Evolutionary conservation across 2,113 vertebrate species (phyloP).

Genomic region (Neogale vison): DNA sequence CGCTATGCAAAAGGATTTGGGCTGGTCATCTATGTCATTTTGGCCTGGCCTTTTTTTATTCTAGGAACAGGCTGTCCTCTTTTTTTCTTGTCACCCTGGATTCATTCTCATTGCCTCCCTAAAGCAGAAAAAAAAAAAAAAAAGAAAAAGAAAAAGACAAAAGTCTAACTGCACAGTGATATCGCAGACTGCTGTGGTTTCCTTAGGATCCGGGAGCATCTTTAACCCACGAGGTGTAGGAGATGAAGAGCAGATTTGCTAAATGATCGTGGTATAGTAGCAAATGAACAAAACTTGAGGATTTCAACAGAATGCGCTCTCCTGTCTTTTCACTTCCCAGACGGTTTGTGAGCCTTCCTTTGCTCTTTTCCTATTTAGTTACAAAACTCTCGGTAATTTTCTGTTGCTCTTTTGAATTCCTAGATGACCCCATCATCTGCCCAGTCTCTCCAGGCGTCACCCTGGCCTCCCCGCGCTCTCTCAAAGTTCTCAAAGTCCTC

Average conservation of each 20-base stretch:
- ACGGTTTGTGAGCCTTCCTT: neutral
- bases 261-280: rapidly evolving
- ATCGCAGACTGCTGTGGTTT: neutral
- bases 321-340: neutral
- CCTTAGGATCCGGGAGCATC: neutral
- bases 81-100: neutral
- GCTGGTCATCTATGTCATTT: neutral
- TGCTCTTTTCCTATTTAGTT: neutral
- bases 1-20: neutral
- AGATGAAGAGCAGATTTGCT: neutral
- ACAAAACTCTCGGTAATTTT: neutral
- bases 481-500: neutral
- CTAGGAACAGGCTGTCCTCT: neutral
- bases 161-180: rapidly evolving
- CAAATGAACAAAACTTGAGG: neutral
- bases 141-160: neutral
- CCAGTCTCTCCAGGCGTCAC: neutral
- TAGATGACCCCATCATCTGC: neutral
- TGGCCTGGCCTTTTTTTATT: neutral
- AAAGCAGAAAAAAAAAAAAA: neutral
- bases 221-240: neutral
- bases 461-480: neutral
- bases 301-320: neutral
- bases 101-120: neutral
- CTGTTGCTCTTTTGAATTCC: neutral